Evolutionary conservation across 2,797 vertebrate species (phyloP), one percentile per base, ranked within the genome.

Genomic region (Trematomus bernacchii): DNA sequence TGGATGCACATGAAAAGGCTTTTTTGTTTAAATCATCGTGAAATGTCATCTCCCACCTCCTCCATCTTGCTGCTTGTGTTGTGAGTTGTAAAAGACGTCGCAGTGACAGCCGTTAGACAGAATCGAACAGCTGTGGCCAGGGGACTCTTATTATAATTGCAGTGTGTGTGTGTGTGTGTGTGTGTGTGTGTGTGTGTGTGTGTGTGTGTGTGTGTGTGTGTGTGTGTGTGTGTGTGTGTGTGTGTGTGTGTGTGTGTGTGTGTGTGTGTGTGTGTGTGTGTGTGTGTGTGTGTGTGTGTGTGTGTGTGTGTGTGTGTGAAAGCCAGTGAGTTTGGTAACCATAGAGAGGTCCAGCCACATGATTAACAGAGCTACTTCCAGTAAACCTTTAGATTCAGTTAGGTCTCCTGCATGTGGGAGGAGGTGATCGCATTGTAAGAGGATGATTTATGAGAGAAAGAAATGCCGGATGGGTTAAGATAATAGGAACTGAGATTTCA

Each of bases 81-180:
- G 50, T 21, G 46, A 61, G 60, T 73, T 30, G 47, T 70, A 70
- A 82, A 75, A 70, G 51, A 64, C n/a, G 68, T 55, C 46, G 77
- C 83, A 90, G 66, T 83, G 87, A 83, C 87, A 84, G 76, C 73
- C 61, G 40, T 33, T 71, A 71, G 83, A 76, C 70, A 53, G 40
- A 55, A 71, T 60, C 54, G 12, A 33, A 60, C 74, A 80, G 74
- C 77, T 59, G 71, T 15, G 68, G 71, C 71, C 62, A 46, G 54
- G 52, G 58, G 80, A 83, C 54, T 59, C 76, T 85, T 70, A 63
- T 71, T 76, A 40, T 74, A 74, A 72, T 72, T 83, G 64, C 66
- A 4, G 4, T 27, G 48, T 37, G 3, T 67, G 13, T 0, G 19
- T 6, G 65, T 51, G 70, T 71, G 50, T 77, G 63, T 61, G 63